A percentile compares a stretch with the other conserved stretches of the same genome.
These are phyloP conservation scores for Sebastes melanostomus DNA, from an alignment of 2,797 vertebrate genomes.

Conservation along the genomic window DNA sequence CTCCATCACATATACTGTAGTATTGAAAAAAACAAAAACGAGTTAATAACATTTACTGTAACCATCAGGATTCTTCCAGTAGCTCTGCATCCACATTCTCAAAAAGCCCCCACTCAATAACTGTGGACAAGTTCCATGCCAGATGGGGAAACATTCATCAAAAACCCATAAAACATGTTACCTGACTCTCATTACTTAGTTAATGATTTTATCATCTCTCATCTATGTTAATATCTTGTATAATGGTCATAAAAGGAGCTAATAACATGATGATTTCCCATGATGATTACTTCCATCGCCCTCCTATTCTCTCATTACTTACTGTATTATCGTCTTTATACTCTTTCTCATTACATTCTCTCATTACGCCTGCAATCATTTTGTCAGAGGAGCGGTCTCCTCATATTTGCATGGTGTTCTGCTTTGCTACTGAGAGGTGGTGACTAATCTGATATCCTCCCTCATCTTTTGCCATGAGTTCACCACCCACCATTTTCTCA, in stretches of 20 bases:
- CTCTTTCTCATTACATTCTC: conserved; percentile 64
- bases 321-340: conserved; percentile 67
- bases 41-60: not conserved
- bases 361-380: conserved; percentile 63
- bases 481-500: conserved; percentile 58
- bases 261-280: conserved; percentile 76
- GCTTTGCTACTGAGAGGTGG: conserved; percentile 43
- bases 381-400: conserved; percentile 48
- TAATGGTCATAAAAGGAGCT: conserved; percentile 70
- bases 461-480: conserved; percentile 55
- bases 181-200: conserved; percentile 63
- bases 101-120: conserved; percentile 41
- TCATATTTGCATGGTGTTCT: conserved; percentile 38
- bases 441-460: conserved; percentile 64
- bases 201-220: conserved; percentile 67
- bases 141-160: conserved; percentile 63
- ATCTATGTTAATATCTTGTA: conserved; percentile 65
- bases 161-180: conserved; percentile 71
- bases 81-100: conserved; percentile 4
- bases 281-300: conserved; percentile 54
- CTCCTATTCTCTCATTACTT: conserved; percentile 71
- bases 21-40: not conserved
- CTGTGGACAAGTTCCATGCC: conserved; percentile 29
- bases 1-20: not conserved
- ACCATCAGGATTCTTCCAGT: not conserved